phyloP scores from a whole-genome alignment of 1,140 invertebrate species.

The Bombus sibiricus region DNA sequence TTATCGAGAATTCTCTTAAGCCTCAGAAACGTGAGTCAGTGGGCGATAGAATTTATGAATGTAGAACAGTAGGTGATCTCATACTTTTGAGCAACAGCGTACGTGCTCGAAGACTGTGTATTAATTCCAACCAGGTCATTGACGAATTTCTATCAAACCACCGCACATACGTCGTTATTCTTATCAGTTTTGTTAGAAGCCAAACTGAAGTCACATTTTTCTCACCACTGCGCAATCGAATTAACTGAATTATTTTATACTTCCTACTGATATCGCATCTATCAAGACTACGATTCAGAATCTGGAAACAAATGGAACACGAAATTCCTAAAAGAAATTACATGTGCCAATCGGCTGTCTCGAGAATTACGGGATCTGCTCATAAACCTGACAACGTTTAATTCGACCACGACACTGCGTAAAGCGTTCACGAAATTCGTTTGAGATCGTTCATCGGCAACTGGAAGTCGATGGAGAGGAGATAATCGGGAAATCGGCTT shows the following conservation, averaged over 20 bases:
- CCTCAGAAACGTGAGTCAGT: neutral
- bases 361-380: neutral
- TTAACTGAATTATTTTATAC: too few species aligned
- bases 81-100: slow-evolving; percentile 17
- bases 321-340: neutral
- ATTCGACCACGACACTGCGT: neutral
- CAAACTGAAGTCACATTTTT: too few species aligned
- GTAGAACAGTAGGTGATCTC: slow-evolving; percentile 7
- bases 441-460: neutral
- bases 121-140: neutral
- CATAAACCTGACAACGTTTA: neutral
- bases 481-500: slow-evolving; percentile 25
- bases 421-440: neutral
- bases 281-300: neutral
- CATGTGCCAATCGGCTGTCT: too few species aligned
- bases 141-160: neutral
- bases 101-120: neutral
- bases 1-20: neutral
- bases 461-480: too few species aligned
- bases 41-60: slow-evolving; percentile 13
- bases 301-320: too few species aligned
- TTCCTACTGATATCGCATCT: too few species aligned
- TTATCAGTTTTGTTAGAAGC: neutral
- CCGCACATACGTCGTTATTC: neutral
- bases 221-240: too few species aligned